phyloP scores from a whole-genome alignment of 2,888 invertebrate species.

The Crocallis elinguaria region DNA sequence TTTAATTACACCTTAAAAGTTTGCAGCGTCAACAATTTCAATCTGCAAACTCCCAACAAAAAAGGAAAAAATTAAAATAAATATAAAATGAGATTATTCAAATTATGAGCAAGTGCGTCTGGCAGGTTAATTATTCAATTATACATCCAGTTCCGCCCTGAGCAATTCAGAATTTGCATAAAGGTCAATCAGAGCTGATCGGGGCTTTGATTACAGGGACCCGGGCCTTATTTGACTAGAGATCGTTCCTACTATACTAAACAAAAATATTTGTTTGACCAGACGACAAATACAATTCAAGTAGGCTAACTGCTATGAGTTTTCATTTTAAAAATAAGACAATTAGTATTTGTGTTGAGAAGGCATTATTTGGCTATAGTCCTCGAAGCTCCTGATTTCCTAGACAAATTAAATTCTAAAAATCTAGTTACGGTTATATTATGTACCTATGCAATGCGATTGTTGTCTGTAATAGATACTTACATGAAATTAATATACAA shows the following conservation, averaged over 20 bases:
- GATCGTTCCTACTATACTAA: conserved; percentile 1
- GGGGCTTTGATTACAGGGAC: conserved; percentile 58
- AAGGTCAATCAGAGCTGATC: conserved; percentile 72
- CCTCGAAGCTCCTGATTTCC: no score
- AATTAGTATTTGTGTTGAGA: no score
- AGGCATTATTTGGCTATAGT: no score
- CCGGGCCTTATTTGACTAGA: conserved; percentile 45
- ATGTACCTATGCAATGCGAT: no score
- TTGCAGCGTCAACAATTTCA: conserved; percentile 8
- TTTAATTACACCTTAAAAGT: conserved; percentile 1
- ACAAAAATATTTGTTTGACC: background rate
- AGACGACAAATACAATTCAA: background rate
- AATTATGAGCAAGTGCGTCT: conserved; percentile 54
- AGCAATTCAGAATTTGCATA: conserved; percentile 67
- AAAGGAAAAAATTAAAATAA: conserved; percentile 20
- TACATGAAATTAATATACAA: no score
- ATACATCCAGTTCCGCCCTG: conserved; percentile 55
- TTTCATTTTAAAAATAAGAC: no score
- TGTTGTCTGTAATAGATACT: no score
- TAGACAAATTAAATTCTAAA: no score
- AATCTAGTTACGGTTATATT: no score
- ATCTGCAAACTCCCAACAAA: conserved; percentile 3
- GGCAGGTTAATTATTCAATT: conserved; percentile 75
- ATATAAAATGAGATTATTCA: conserved; percentile 33
- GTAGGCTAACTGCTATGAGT: no score